These are phyloP conservation scores for Hanleya hanleyi DNA, from an alignment of 2,888 invertebrate species.

Conservation along the genomic window DNA sequence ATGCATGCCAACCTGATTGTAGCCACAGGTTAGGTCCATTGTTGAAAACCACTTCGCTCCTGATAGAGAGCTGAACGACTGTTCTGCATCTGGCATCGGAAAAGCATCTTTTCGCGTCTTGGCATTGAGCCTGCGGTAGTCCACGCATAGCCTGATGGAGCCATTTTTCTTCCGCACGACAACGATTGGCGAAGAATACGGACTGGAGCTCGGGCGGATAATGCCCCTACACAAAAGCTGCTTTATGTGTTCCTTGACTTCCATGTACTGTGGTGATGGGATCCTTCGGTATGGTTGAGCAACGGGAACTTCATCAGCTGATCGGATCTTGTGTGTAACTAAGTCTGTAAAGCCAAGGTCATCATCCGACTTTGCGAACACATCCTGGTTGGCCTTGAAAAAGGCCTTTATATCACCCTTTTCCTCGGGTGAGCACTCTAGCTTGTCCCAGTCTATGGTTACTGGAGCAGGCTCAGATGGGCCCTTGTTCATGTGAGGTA, in stretches of 20 bases:
- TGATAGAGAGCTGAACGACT: conserved; percentile 32
- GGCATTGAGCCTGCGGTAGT: conserved; percentile 23
- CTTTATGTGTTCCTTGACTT: neutral
- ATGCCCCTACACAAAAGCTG: conserved; percentile 18
- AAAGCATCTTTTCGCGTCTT: conserved; percentile 24
- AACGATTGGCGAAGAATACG: conserved; percentile 24
- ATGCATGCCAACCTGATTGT: conserved; percentile 44
- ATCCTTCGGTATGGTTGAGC: neutral
- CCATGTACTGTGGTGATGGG: neutral
- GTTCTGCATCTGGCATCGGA: conserved; percentile 29
- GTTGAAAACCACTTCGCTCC: conserved; percentile 37
- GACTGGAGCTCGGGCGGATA: conserved; percentile 18
- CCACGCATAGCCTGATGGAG: conserved; percentile 28
- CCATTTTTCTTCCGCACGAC: conserved; percentile 29
- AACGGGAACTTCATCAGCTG: neutral
- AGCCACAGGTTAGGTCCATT: conserved; percentile 41
- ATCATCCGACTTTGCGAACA: neutral
- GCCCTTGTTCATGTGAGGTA: neutral
- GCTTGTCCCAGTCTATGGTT: too few relatives aligned
- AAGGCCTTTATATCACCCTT: neutral
- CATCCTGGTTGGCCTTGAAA: neutral
- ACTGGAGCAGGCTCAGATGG: too few relatives aligned
- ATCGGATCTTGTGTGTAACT: neutral
- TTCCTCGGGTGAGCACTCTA: neutral
- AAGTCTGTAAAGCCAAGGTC: neutral